Percentiles rank a stretch among this genome's conserved stretches.
Evolutionary conservation across 2,797 vertebrate species (phyloP).

Genomic region (Sebastiscus albofasciatus): DNA sequence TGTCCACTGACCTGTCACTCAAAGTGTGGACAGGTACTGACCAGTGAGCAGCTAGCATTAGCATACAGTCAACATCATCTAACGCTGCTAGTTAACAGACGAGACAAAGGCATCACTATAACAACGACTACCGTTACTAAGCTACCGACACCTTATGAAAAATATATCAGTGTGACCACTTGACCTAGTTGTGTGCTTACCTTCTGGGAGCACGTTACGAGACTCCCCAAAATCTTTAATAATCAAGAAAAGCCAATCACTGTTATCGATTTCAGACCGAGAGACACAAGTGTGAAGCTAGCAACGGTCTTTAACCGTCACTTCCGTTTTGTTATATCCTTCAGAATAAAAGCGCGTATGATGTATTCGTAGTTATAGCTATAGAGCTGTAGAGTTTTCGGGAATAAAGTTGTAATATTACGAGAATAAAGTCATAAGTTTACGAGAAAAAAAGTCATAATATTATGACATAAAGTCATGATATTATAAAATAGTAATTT

Average conservation of each 20-base stretch:
- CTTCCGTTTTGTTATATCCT: slow-evolving; percentile 32
- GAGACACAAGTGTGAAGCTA: slow-evolving; percentile 43
- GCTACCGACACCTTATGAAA: slow-evolving; percentile 7
- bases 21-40: slow-evolving; percentile 1
- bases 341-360: slow-evolving; percentile 58
- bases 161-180: neutral
- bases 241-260: slow-evolving; percentile 74
- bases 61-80: slow-evolving; percentile 45
- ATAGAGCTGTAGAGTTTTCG: too few relatives aligned
- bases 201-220: slow-evolving; percentile 47
- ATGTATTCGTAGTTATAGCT: neutral
- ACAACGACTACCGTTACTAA: slow-evolving; percentile 28
- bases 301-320: rapidly evolving
- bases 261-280: slow-evolving; percentile 71
- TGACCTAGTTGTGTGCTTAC: slow-evolving; percentile 56
- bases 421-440: too few relatives aligned
- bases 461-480: too few relatives aligned
- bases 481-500: too few relatives aligned
- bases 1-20: slow-evolving; percentile 42
- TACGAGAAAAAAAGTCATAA: too few relatives aligned
- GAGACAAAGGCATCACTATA: slow-evolving; percentile 72
- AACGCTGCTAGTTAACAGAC: slow-evolving; percentile 5
- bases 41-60: slow-evolving; percentile 40
- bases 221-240: slow-evolving; percentile 47
- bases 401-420: too few relatives aligned